phyloP scores from a whole-genome alignment of 2,888 invertebrate genomes.

The Cryptophagus acutangulus region DNA sequence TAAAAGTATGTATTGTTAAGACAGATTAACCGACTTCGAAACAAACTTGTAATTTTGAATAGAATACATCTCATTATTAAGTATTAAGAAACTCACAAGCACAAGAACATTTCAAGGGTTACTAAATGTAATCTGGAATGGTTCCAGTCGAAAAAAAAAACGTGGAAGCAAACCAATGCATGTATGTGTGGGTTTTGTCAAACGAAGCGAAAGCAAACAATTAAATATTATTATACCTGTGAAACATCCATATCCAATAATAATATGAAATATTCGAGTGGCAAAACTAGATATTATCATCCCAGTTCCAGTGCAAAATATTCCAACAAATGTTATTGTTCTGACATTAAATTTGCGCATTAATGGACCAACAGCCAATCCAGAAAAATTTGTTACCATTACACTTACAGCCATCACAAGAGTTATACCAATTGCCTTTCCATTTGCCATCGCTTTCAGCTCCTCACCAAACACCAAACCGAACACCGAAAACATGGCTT shows the following conservation, averaged over 20 bases:
- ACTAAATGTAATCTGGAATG: constrained; percentile 6
- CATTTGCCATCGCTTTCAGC: constrained; percentile 58
- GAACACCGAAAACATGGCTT: constrained; percentile 65
- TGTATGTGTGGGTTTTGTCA: too few species aligned
- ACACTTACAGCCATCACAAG: constrained; percentile 64
- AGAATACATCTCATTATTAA: constrained; percentile 23
- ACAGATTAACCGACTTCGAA: constrained; percentile 22
- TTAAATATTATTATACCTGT: constrained; percentile 49
- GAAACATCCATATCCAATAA: constrained; percentile 54
- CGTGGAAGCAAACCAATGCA: not conserved
- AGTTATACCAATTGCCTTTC: constrained; percentile 60
- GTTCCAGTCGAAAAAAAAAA: not conserved
- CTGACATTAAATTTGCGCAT: constrained; percentile 55
- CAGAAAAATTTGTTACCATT: constrained; percentile 59
- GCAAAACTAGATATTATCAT: constrained; percentile 53
- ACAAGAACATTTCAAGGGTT: constrained; percentile 16
- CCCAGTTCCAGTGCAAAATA: constrained; percentile 52
- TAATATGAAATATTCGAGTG: constrained; percentile 51
- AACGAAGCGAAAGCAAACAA: too few species aligned
- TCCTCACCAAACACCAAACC: constrained; percentile 65
- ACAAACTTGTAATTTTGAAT: constrained; percentile 20
- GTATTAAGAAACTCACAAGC: constrained; percentile 19
- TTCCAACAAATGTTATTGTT: constrained; percentile 53
- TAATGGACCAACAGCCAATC: constrained; percentile 65
- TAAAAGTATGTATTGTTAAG: constrained; percentile 19